phyloP scores from a whole-genome alignment of 92 coral and sea anemone genomes.

The Bergia sp. region DNA sequence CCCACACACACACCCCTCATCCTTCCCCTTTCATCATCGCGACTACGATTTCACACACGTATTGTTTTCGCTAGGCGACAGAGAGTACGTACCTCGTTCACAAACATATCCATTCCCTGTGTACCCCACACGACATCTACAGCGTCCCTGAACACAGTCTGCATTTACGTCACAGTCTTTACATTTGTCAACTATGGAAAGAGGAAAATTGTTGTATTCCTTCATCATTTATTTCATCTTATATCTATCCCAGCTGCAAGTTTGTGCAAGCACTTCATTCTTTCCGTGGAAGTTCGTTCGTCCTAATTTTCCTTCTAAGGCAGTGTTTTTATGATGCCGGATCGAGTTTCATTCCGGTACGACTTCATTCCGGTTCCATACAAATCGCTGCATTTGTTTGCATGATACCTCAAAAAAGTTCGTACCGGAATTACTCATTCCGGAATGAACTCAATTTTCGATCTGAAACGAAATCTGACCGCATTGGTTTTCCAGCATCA shows the following conservation, averaged over 20 bases:
- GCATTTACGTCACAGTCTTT: slow-evolving; percentile 82
- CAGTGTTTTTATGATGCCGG: too few relatives aligned
- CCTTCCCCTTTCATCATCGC: neutral
- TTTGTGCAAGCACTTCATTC: too few relatives aligned
- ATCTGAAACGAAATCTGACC: too few relatives aligned
- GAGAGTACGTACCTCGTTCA: slow-evolving; percentile 54
- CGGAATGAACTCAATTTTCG: neutral
- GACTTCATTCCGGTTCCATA: too few relatives aligned
- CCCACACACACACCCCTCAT: too few relatives aligned
- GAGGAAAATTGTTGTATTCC: neutral
- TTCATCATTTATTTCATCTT: neutral
- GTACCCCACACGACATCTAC: slow-evolving; percentile 76
- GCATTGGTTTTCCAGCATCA: neutral
- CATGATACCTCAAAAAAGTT: too few relatives aligned
- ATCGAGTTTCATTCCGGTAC: too few relatives aligned
- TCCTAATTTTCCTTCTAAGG: too few relatives aligned
- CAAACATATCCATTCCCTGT: slow-evolving; percentile 86
- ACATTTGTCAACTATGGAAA: slow-evolving; percentile 79
- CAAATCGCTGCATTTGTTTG: too few relatives aligned
- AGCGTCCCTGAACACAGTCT: slow-evolving; percentile 73
- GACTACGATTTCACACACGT: neutral
- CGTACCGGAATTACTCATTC: neutral
- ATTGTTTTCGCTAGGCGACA: neutral
- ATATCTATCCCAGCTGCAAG: neutral
- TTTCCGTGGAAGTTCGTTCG: too few relatives aligned